phyloP scores from a whole-genome alignment of 2,888 invertebrate species.

The Tolmerus cingulatus region DNA sequence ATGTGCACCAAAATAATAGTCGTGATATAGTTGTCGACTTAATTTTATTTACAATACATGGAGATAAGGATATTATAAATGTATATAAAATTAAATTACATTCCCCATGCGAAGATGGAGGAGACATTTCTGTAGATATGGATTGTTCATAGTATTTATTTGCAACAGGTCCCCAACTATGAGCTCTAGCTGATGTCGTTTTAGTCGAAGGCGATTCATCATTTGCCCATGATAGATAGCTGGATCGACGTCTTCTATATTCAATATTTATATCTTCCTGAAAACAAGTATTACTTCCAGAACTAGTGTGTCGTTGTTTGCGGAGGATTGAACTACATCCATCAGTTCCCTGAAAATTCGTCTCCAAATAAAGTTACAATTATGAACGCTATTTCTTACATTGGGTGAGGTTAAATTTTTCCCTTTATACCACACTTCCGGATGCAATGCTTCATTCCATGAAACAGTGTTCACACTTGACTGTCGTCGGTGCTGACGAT shows the following conservation, averaged over 20 bases:
- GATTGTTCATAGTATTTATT: conserved; percentile 69
- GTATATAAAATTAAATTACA: conserved; percentile 70
- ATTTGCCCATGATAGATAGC: conserved; percentile 56
- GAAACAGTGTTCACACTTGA: conserved; percentile 62
- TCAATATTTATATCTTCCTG: neutral
- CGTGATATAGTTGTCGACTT: neutral
- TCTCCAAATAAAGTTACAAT: conserved; percentile 42
- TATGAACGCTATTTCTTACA: neutral
- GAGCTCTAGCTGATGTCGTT: conserved; percentile 55
- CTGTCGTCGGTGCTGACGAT: conserved; percentile 57
- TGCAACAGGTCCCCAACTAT: conserved; percentile 63
- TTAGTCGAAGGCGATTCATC: conserved; percentile 53
- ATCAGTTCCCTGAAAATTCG: conserved; percentile 44
- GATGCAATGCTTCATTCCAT: conserved; percentile 61
- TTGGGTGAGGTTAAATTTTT: neutral
- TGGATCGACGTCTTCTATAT: conserved; percentile 53
- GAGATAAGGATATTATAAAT: neutral
- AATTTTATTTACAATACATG: conserved; percentile 10
- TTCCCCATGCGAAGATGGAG: conserved; percentile 85
- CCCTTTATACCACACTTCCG: neutral
- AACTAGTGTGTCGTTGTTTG: neutral
- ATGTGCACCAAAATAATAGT: neutral
- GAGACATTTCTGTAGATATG: conserved; percentile 78
- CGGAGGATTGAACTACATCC: neutral
- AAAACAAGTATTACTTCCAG: neutral